Conservation (phyloP, 2,113 vertebrate species). For the Scalopus aquaticus region DNA sequence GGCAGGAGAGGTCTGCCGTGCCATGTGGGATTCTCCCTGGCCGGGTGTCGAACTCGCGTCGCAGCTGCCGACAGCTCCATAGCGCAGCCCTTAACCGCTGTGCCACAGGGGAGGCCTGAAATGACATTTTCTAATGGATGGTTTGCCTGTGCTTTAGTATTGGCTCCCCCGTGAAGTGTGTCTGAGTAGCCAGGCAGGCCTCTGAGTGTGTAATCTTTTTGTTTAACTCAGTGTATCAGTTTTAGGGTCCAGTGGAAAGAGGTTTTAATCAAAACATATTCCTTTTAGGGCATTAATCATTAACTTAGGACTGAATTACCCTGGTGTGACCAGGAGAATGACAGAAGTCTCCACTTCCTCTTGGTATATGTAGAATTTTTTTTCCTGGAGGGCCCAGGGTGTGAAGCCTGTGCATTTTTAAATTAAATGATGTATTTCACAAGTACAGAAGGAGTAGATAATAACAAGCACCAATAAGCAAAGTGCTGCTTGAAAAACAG, state of each 20-base stretch:
- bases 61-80: too few species aligned
- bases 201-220: background rate
- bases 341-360: background rate
- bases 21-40: too few species aligned
- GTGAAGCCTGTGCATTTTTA: background rate
- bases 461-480: background rate
- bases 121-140: background rate
- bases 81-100: too few species aligned
- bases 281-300: background rate
- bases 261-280: background rate
- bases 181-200: background rate
- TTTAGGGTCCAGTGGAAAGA: slow-evolving; percentile 24
- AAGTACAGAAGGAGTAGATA: background rate
- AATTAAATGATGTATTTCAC: background rate
- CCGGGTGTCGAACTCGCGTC: too few species aligned
- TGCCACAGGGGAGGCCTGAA: too few species aligned
- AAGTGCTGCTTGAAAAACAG: background rate
- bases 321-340: background rate
- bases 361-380: background rate
- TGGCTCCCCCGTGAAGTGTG: background rate
- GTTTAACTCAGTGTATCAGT: background rate
- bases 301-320: background rate
- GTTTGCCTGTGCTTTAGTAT: background rate
- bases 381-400: background rate
- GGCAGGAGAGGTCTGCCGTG: too few species aligned